Conservation (phyloP, 1,140 invertebrate species). For the Belonocnema kinseyi region DNA sequence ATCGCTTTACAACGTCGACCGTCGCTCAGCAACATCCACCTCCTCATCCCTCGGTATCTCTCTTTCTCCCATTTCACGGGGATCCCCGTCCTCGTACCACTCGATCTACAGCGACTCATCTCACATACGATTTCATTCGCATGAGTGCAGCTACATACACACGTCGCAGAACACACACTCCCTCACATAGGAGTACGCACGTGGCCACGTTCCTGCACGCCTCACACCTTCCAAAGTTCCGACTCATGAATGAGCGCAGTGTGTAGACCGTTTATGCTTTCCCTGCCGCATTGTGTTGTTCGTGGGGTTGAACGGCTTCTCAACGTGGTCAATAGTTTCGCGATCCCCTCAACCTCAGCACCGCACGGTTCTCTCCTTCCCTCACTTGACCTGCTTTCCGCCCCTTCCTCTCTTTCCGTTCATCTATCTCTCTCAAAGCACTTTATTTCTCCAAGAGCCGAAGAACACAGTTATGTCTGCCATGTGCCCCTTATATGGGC, state of each 20-base stretch:
- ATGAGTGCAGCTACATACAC: background rate
- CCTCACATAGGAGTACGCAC: background rate
- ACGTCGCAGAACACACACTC: background rate
- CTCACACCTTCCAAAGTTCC: conserved; percentile 55
- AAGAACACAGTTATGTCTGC: conserved; percentile 35
- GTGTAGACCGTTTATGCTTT: conserved; percentile 62
- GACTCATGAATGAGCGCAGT: conserved; percentile 62
- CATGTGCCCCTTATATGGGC: conserved; percentile 45
- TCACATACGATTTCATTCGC: background rate
- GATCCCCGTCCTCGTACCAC: conserved; percentile 25
- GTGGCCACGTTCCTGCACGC: conserved; percentile 33
- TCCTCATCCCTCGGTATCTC: background rate
- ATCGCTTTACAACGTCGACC: conserved; percentile 55
- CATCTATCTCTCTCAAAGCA: conserved; percentile 44
- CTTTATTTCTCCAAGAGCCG: conserved; percentile 45
- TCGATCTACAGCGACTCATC: background rate
- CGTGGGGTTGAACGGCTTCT: conserved; percentile 66
- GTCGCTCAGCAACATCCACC: conserved; percentile 20
- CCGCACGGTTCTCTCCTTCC: conserved; percentile 40
- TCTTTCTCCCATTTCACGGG: no score
- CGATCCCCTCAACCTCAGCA: conserved; percentile 52
- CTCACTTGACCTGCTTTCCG: conserved; percentile 36
- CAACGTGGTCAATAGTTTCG: conserved; percentile 67
- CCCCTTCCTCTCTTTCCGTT: conserved; percentile 38
- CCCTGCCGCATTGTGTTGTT: conserved; percentile 55